phyloP scores from a whole-genome alignment of 2,113 vertebrate species.

The Anarrhichthys ocellatus region DNA sequence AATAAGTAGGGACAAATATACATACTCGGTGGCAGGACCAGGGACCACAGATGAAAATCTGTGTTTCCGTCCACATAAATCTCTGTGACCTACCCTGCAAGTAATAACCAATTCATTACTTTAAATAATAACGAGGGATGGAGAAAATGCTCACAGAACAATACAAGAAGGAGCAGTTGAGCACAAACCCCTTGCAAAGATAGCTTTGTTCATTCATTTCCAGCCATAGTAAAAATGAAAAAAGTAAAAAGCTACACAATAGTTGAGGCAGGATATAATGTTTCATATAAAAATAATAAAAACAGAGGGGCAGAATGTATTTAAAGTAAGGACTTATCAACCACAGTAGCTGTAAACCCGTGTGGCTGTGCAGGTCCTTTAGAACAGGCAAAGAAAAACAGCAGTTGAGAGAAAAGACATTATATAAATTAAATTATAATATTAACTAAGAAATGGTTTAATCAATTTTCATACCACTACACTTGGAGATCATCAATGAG shows the following conservation, averaged over 20 bases:
- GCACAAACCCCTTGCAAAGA: background rate
- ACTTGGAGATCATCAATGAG: background rate
- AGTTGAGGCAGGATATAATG: background rate
- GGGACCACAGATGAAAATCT: background rate
- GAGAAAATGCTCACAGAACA: no score
- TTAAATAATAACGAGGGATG: background rate
- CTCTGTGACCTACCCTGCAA: background rate
- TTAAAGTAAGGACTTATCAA: background rate
- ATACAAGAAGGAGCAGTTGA: background rate
- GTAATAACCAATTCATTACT: background rate
- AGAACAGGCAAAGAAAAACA: background rate
- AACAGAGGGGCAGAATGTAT: background rate
- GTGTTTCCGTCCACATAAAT: background rate
- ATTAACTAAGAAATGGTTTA: background rate
- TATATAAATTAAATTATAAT: background rate
- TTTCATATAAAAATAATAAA: background rate
- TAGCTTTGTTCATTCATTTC: background rate
- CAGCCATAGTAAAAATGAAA: background rate
- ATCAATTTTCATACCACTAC: background rate
- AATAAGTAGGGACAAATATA: background rate
- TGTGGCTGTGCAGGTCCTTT: background rate
- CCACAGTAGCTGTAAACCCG: no score
- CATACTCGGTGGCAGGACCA: background rate
- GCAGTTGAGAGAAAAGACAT: background rate
- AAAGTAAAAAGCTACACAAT: no score